Conservation (phyloP, 2,113 vertebrate genomes). For the Toxotes chatareus region DNA sequence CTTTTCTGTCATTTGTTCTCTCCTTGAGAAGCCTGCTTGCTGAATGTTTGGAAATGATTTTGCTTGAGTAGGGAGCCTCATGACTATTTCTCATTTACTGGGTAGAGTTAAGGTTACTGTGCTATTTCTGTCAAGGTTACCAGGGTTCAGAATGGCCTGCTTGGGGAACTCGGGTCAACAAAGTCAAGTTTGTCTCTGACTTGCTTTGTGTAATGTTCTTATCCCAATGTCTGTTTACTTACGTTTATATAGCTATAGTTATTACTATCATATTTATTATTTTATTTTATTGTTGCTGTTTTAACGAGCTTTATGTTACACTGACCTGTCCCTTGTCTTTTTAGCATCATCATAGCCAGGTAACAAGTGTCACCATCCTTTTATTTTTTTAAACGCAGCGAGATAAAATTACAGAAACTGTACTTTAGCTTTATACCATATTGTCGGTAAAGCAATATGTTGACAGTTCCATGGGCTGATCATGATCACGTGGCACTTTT, state of each 20-base stretch:
- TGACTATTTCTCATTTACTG: constrained; percentile 8
- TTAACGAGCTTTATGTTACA: background rate
- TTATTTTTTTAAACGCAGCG: background rate
- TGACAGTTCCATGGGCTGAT: constrained; percentile 5
- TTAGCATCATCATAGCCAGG: background rate
- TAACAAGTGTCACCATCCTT: background rate
- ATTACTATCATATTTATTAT: background rate
- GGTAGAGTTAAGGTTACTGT: constrained; percentile 1
- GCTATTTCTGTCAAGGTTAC: constrained; percentile 26
- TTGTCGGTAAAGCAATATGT: background rate
- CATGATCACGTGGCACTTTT: constrained; percentile 44
- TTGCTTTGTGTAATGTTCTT: background rate
- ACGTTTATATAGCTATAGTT: background rate
- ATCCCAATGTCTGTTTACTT: background rate
- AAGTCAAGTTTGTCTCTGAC: constrained; percentile 4
- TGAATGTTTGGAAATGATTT: background rate
- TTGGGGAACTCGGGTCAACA: background rate
- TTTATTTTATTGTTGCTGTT: background rate
- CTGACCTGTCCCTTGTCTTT: constrained; percentile 6
- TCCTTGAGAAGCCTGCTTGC: background rate
- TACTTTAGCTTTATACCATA: background rate
- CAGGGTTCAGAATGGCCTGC: background rate
- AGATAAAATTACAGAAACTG: background rate
- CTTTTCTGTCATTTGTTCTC: background rate
- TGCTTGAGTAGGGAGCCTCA: background rate